phyloP scores from a whole-genome alignment of 2,113 vertebrate species.

The Theristicus caerulescens region DNA sequence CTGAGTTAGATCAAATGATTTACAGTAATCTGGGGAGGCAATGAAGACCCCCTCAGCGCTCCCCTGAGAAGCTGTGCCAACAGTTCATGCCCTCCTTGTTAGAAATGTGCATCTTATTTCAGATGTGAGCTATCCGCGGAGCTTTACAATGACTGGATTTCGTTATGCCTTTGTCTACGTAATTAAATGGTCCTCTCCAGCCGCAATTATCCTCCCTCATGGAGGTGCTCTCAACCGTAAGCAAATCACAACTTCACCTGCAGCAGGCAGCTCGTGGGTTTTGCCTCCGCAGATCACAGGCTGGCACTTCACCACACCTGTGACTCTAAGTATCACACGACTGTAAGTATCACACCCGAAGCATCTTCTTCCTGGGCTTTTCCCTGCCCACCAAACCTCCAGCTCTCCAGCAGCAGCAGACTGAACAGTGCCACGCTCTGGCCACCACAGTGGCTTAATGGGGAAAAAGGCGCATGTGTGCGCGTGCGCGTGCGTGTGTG shows the following conservation, averaged over 20 bases:
- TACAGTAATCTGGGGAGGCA: neutral
- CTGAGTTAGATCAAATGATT: neutral
- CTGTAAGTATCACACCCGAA: neutral
- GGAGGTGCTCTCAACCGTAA: neutral
- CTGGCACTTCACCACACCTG: neutral
- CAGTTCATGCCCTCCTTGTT: neutral
- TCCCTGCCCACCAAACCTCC: neutral
- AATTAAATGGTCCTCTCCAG: neutral
- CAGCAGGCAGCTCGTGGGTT: neutral
- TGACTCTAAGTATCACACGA: rapidly evolving
- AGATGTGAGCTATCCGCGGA: neutral
- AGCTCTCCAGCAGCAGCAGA: neutral
- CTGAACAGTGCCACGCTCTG: neutral
- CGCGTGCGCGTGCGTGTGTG: neutral
- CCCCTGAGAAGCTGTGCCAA: neutral
- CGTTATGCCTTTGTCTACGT: neutral
- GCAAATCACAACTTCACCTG: neutral
- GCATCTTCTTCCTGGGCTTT: neutral
- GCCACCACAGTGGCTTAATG: neutral
- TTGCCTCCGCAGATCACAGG: neutral
- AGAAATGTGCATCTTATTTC: neutral
- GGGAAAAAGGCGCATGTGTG: neutral
- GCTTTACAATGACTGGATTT: neutral
- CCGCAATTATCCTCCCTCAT: neutral
- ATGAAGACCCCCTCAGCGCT: neutral